phyloP scores from a whole-genome alignment of 2,888 invertebrate species.

The Tigriopus californicus region DNA sequence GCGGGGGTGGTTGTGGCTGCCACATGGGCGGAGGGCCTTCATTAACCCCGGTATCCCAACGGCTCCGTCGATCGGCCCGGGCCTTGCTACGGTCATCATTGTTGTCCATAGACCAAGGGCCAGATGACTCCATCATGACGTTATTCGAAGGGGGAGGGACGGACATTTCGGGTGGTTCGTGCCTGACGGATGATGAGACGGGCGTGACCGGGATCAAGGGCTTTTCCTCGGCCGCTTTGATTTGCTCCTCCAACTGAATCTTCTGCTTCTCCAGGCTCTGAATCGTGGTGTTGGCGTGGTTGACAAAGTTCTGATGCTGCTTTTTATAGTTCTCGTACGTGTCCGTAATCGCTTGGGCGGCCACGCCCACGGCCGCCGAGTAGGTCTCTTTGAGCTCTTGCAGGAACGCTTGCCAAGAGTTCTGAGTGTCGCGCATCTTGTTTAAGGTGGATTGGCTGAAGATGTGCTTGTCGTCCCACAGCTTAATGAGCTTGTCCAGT shows the following conservation, averaged over 20 bases:
- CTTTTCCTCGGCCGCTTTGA: background rate
- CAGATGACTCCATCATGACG: background rate
- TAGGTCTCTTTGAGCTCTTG: constrained; percentile 61
- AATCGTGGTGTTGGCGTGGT: constrained; percentile 52
- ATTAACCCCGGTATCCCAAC: constrained; percentile 7
- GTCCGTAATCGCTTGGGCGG: constrained; percentile 47
- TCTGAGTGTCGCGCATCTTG: constrained; percentile 65
- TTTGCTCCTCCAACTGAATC: background rate
- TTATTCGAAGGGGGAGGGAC: background rate
- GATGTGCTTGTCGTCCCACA: constrained; percentile 92
- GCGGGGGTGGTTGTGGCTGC: background rate
- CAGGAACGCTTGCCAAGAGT: constrained; percentile 76
- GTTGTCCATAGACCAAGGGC: background rate
- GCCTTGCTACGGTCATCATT: background rate
- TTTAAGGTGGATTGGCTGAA: constrained; percentile 61
- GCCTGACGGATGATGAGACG: background rate
- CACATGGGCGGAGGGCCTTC: background rate
- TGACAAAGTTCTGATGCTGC: constrained; percentile 86
- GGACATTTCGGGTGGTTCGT: background rate
- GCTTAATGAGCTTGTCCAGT: constrained; percentile 71
- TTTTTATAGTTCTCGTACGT: constrained; percentile 64
- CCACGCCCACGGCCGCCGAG: constrained; percentile 51
- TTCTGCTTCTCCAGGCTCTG: background rate
- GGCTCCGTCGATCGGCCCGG: background rate
- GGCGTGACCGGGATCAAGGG: background rate